These are phyloP conservation scores for Chromoteleia sp. DNA, from an alignment of 2,888 invertebrate genomes.

Conservation along the genomic window DNA sequence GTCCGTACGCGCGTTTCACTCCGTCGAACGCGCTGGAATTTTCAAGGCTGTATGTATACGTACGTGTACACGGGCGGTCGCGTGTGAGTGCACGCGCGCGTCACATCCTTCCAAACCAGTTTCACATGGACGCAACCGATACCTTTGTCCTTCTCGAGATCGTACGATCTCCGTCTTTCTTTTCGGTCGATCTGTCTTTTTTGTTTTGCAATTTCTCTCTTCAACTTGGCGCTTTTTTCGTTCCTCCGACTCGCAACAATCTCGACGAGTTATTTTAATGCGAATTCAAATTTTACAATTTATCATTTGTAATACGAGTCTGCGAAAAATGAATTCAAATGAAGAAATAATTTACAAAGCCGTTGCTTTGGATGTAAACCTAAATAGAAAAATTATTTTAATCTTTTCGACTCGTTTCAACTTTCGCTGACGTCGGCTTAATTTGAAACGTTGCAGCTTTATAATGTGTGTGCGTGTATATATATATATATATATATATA, in stretches of 20 bases:
- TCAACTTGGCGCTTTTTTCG: slow-evolving; percentile 47
- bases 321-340: neutral
- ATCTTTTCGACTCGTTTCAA: too few relatives aligned
- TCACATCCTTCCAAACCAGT: slow-evolving; percentile 83
- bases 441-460: too few relatives aligned
- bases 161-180: slow-evolving; percentile 72
- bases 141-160: slow-evolving; percentile 77
- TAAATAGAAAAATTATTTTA: too few relatives aligned
- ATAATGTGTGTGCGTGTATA: too few relatives aligned
- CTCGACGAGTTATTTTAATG: slow-evolving; percentile 41
- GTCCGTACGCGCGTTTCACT: slow-evolving; percentile 49
- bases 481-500: too few relatives aligned
- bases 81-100: slow-evolving; percentile 74
- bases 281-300: slow-evolving; percentile 11
- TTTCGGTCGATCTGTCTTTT: slow-evolving; percentile 54
- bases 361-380: too few relatives aligned
- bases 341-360: too few relatives aligned
- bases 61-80: slow-evolving; percentile 56
- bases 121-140: slow-evolving; percentile 80
- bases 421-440: too few relatives aligned
- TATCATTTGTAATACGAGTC: neutral
- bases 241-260: slow-evolving; percentile 25
- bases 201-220: slow-evolving; percentile 58
- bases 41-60: slow-evolving; percentile 75
- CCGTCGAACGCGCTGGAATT: slow-evolving; percentile 74